Conservation (phyloP, 1,140 invertebrate genomes). For the Drosophila parvula region DNA sequence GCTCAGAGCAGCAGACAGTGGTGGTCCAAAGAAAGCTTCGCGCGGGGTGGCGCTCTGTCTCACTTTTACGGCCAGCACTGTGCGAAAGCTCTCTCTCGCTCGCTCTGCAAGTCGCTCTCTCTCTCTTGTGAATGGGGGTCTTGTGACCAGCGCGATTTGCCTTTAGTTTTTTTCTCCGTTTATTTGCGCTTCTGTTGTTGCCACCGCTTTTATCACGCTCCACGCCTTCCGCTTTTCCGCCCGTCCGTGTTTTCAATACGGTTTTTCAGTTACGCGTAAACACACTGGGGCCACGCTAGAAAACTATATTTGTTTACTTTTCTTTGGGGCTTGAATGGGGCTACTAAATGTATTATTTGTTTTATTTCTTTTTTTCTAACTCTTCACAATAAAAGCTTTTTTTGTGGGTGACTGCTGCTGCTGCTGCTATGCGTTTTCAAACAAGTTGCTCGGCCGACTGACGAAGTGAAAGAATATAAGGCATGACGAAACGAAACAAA, state of each 20-base stretch:
- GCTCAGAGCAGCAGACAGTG: constrained; percentile 1
- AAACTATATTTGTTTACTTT: constrained; percentile 52
- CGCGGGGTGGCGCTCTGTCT: background rate
- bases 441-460: constrained; percentile 73
- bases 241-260: constrained; percentile 54
- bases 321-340: background rate
- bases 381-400: constrained; percentile 18
- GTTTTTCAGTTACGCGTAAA: constrained; percentile 43
- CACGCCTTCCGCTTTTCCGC: constrained; percentile 64
- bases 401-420: constrained; percentile 1
- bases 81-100: constrained; percentile 50
- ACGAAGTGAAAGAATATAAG: constrained; percentile 45
- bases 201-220: constrained; percentile 74
- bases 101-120: background rate
- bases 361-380: background rate
- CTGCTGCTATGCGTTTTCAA: constrained; percentile 45
- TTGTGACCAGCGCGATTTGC: constrained; percentile 70
- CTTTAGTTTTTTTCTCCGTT: constrained; percentile 55
- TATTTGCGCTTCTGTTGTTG: constrained; percentile 70
- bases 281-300: constrained; percentile 10
- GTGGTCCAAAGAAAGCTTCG: constrained; percentile 32
- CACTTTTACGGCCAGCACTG: constrained; percentile 57
- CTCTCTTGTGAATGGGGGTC: constrained; percentile 49
- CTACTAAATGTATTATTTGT: background rate
- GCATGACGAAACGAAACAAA: constrained; percentile 54